phyloP scores from a whole-genome alignment of 2,888 invertebrate species.

The Scelioninae gen. 1 region DNA sequence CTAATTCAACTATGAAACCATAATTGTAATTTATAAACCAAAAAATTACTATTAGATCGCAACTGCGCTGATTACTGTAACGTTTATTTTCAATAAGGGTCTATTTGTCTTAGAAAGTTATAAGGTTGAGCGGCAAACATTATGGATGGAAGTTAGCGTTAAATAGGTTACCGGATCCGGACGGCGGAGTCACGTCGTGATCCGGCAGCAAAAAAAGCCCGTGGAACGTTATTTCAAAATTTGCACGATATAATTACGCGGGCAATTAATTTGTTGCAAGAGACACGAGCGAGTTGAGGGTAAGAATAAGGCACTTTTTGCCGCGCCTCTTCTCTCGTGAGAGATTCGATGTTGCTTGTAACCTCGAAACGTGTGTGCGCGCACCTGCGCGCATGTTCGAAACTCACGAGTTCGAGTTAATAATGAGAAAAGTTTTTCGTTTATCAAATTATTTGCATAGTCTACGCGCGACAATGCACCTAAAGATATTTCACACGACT shows the following conservation, averaged over 20 bases:
- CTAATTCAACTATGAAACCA: background rate
- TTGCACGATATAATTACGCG: constrained; percentile 70
- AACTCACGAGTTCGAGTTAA: constrained; percentile 31
- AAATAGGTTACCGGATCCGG: constrained; percentile 68
- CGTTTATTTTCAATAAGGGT: constrained; percentile 59
- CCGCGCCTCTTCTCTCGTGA: constrained; percentile 67
- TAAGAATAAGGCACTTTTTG: constrained; percentile 64
- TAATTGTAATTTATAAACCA: background rate
- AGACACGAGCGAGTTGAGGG: constrained; percentile 52
- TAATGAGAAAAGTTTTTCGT: constrained; percentile 46
- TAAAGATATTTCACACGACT: constrained; percentile 38
- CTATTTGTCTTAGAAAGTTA: constrained; percentile 67
- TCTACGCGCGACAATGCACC: constrained; percentile 28
- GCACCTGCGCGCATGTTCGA: constrained; percentile 45
- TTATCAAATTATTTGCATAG: constrained; percentile 57
- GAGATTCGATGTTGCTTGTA: constrained; percentile 56
- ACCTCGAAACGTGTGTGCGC: constrained; percentile 56
- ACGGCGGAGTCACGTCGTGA: constrained; percentile 64
- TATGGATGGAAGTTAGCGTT: constrained; percentile 49
- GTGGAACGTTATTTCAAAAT: constrained; percentile 67
- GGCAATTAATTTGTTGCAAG: constrained; percentile 70
- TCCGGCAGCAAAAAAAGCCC: constrained; percentile 57
- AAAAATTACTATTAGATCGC: background rate
- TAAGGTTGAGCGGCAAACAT: constrained; percentile 32
- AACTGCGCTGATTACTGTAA: background rate